These are phyloP conservation scores for Epistrophe eligans DNA, from an alignment of 2,888 invertebrate species.

Conservation along the genomic window DNA sequence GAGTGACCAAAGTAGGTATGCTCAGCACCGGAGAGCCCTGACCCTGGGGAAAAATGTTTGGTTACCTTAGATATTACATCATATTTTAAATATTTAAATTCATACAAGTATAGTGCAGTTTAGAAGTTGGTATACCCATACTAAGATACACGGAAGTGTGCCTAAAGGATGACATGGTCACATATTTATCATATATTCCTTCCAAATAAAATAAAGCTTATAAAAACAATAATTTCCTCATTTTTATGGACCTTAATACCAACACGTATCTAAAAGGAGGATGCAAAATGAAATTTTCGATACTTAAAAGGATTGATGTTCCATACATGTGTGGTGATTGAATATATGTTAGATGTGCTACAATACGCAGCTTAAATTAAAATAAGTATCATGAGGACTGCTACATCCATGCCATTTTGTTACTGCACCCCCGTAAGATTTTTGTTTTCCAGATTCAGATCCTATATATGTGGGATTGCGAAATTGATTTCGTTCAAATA, in stretches of 20 bases:
- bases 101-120: too few relatives aligned
- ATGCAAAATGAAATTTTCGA: slow-evolving; percentile 42
- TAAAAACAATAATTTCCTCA: background rate
- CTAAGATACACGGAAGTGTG: background rate
- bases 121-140: too few relatives aligned
- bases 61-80: too few relatives aligned
- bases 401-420: slow-evolving; percentile 31
- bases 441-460: background rate
- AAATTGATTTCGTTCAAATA: background rate
- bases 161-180: background rate
- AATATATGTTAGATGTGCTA: background rate
- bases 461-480: background rate
- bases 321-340: slow-evolving; percentile 49
- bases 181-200: background rate
- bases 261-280: background rate
- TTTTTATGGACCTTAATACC: background rate
- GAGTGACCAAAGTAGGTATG: too few relatives aligned
- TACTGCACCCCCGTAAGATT: background rate
- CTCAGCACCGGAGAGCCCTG: too few relatives aligned
- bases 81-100: too few relatives aligned
- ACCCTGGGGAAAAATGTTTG: too few relatives aligned
- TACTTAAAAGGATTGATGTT: slow-evolving; percentile 71
- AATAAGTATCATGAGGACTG: slow-evolving; percentile 57
- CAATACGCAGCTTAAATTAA: slow-evolving; percentile 25
- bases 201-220: background rate